Evolutionary conservation across 2,888 invertebrate species (phyloP), one percentile per base, ranked within the genome.

Genomic region (Lutraria lutraria): DNA sequence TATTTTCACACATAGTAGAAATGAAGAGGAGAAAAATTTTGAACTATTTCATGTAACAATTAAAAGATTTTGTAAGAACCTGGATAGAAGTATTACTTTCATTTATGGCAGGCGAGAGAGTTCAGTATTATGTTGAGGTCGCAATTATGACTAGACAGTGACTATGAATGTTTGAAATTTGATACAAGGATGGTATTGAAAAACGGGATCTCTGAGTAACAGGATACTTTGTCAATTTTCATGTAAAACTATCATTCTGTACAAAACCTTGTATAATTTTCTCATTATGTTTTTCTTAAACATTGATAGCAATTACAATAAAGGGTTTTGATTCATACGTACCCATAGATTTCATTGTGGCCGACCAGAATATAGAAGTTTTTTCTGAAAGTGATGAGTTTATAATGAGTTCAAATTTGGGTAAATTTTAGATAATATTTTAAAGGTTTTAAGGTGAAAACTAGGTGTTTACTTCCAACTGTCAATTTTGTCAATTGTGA

Each of bases 371-470:
- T 60, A 21, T 72, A 29, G 56, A 31, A 34, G 0, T 76, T 31
- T 31, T 29, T 31, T 43, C 43, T 76, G 76, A 34, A 34, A 34
- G 34, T 76, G 76, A 76, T 76, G 76, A 31, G 76, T 76, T 76
- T 76, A 76, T 76, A 76, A 76, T 76, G 76, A 34, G 76, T 31
- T 76, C 16, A 76, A 34, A 34, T 76, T 76, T 76, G 34, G 76
- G 12, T 76, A 31, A 76, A 76, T 13, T 76, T 76, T 31, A 34
- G 34, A 76, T 76, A 34, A 31, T 76, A 31, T 72, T 76, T 76
- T 21, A 13, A 10, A 29, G 31, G 10, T 76, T 76, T 31, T 76
- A 31, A 76, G 76, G 76, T 76, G 34, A 76, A 76, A 31, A 31
- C 19, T 34, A 31, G 76, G 76, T 76, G 76, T 76, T 31, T 63